phyloP scores from a whole-genome alignment of 2,888 invertebrate genomes.

The Panzeria rudis region DNA sequence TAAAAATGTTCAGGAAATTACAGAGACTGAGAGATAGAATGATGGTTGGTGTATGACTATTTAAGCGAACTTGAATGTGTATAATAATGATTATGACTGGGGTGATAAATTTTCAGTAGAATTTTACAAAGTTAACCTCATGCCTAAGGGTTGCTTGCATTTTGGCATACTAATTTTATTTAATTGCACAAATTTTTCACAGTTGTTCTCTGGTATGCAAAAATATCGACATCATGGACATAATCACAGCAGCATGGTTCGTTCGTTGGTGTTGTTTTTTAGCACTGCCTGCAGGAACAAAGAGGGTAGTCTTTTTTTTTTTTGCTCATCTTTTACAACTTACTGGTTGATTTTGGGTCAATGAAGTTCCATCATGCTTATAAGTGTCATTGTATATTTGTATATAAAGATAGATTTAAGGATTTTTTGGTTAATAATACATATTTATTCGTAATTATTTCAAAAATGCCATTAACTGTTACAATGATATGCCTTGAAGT shows the following conservation, averaged over 20 bases:
- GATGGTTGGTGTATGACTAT: conserved; percentile 4
- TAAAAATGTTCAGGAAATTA: conserved; percentile 7
- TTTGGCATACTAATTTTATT: conserved; percentile 66
- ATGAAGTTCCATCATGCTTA: conserved; percentile 18
- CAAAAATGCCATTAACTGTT: conserved; percentile 38
- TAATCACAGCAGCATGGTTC: conserved; percentile 10
- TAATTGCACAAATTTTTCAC: conserved; percentile 52
- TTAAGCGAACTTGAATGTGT: conserved; percentile 13
- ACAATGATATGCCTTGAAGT: conserved; percentile 45
- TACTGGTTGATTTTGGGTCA: conserved; percentile 26
- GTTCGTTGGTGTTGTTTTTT: conserved; percentile 10
- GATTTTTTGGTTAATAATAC: conserved; percentile 5
- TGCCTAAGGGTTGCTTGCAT: conserved; percentile 58
- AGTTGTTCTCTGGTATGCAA: conserved; percentile 50
- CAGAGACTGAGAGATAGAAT: not conserved
- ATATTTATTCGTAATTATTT: conserved; percentile 6
- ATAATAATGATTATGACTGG: conserved; percentile 22
- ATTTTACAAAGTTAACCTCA: conserved; percentile 51
- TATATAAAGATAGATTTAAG: not conserved
- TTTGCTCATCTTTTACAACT: conserved; percentile 13
- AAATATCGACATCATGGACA: conserved; percentile 30
- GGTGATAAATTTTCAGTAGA: conserved; percentile 43
- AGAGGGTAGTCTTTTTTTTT: conserved; percentile 1
- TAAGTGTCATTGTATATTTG: conserved; percentile 9
- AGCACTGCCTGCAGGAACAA: not conserved